Evolutionary conservation across 2,888 invertebrate genomes (phyloP), one percentile per base, ranked within the genome.

Genomic region (Ashinkailepas kermadecensis): DNA sequence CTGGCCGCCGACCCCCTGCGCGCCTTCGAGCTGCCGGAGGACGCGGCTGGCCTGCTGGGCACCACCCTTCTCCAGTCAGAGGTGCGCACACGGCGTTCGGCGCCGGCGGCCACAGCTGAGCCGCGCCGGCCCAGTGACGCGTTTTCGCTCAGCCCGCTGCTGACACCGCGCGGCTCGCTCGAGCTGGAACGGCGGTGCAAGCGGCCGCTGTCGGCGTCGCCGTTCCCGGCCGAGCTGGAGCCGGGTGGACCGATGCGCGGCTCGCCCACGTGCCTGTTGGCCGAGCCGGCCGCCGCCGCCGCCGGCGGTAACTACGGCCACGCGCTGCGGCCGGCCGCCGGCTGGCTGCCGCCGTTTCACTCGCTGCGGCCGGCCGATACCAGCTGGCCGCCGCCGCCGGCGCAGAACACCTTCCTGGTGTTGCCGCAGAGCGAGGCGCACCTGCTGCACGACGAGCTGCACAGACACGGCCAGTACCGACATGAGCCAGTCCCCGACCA

Each of bases 201-300:
- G 64, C 80, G 84, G 39, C 82, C 83, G 0, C 81, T 83, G 23
- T 84, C 84, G 57, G 57, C 82, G n/a, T 84, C 84, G 4, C 84
- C 83, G 70, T 74, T 74, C 54, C 74, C 74, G 18, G 18, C 18
- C 18, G 74, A 74, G 54, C 81, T 82, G 78, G 81, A 81, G 67
- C 59, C 62, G 10, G 85, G 84, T 25, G 87, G 87, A 25, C 82
- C 88, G 59, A 88, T 88, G 81, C 85, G 89, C 58, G 86, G 86
- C 78, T 88, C 89, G 2, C 88, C 89, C 25, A 88, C 88, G 6
- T 88, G 88, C 23, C 85, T 89, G 81, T 85, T 11, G 54, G 18
- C 18, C 54, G 54, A 74, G 54, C 74, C 86, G 12, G 85, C 85
- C 11, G 39, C 82, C 64, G 81, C 79, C 78, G 78, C 70, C 13